phyloP scores from a whole-genome alignment of 2,113 vertebrate species.

The Callaeas wilsoni region DNA sequence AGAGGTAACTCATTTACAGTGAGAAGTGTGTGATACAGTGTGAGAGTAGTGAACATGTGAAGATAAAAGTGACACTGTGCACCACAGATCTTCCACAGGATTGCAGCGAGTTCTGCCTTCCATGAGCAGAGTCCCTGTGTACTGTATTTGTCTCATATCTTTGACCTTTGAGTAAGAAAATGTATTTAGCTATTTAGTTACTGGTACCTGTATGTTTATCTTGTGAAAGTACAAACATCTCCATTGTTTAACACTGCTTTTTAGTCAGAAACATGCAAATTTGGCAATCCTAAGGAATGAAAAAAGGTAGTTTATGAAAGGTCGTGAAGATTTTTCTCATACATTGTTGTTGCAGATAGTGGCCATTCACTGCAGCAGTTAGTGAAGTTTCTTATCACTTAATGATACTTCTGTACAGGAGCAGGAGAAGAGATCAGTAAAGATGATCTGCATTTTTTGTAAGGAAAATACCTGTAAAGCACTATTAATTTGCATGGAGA shows the following conservation, averaged over 20 bases:
- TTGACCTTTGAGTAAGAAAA: not conserved
- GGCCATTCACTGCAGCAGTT: not conserved
- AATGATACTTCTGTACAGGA: not conserved
- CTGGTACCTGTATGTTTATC: not conserved
- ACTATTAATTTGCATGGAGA: not conserved
- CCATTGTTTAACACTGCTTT: not conserved
- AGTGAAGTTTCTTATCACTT: not conserved
- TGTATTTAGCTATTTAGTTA: not conserved
- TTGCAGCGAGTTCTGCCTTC: not conserved
- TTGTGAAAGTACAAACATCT: not conserved
- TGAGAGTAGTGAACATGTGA: fast-evolving
- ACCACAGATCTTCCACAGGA: not conserved
- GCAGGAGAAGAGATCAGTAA: not conserved
- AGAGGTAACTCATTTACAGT: constrained; percentile 75
- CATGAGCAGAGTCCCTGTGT: not conserved
- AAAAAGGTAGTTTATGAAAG: not conserved
- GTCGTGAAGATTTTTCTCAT: not conserved
- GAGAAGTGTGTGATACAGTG: not conserved
- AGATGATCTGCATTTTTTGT: not conserved
- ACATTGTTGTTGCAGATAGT: not conserved
- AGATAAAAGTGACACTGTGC: not conserved
- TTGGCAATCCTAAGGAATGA: not conserved
- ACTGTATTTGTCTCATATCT: not conserved
- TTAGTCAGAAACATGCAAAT: not conserved
- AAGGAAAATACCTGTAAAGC: not conserved